A percentile compares a stretch with the other conserved stretches of the same genome.
These are phyloP conservation scores for Alsophila aescularia DNA, from an alignment of 2,888 invertebrate genomes.

Conservation along the genomic window DNA sequence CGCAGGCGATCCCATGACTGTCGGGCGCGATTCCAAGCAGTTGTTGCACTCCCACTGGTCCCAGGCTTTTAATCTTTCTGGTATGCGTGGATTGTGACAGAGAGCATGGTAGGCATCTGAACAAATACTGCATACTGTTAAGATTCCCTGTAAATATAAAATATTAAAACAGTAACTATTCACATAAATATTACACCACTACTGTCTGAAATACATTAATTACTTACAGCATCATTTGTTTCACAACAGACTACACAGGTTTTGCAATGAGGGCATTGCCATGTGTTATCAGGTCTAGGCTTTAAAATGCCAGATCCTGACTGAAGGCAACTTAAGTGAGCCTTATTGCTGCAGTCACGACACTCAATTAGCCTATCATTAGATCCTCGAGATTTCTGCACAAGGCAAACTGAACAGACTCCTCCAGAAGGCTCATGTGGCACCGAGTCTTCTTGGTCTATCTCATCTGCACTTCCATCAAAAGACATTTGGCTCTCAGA, in stretches of 20 bases:
- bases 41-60: conserved; percentile 90
- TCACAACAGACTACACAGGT: conserved; percentile 93
- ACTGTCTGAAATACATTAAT: background rate
- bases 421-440: conserved; percentile 81
- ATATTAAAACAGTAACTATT: background rate
- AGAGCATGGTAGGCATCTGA: conserved; percentile 93
- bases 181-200: background rate
- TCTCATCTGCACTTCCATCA: conserved; percentile 76
- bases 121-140: conserved; percentile 92
- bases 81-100: conserved; percentile 90
- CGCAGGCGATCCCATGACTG: conserved; percentile 65
- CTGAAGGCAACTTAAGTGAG: conserved; percentile 88
- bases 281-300: conserved; percentile 87
- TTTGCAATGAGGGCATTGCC: conserved; percentile 96
- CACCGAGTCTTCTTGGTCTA: conserved; percentile 70
- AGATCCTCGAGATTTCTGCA: conserved; percentile 83
- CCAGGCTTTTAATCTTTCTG: conserved; percentile 82
- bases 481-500: conserved; percentile 72
- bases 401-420: conserved; percentile 86
- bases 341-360: conserved; percentile 89
- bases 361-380: conserved; percentile 88
- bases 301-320: conserved; percentile 87
- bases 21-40: conserved; percentile 81
- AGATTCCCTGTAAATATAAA: conserved; percentile 83
- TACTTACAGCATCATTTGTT: conserved; percentile 89